These are phyloP conservation scores for Drosophila littoralis DNA, from an alignment of 1,140 invertebrate species.

Conservation along the genomic window DNA sequence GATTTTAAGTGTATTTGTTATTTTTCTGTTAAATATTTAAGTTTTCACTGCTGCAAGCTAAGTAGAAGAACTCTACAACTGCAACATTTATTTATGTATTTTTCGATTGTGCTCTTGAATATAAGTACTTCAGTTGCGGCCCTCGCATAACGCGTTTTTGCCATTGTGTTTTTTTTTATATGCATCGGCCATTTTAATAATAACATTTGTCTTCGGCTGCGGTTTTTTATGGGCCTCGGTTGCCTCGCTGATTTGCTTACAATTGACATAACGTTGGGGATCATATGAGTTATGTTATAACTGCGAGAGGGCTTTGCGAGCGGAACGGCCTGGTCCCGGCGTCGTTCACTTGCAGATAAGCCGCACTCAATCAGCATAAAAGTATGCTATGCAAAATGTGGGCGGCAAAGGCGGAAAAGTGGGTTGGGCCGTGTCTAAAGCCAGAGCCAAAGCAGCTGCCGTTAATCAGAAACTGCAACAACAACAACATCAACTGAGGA, in stretches of 20 bases:
- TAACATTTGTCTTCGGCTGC: constrained; percentile 75
- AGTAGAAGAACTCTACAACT: too few species aligned
- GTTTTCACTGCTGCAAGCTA: too few species aligned
- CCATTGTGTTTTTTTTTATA: constrained; percentile 47
- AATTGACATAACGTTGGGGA: constrained; percentile 73
- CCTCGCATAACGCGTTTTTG: constrained; percentile 50
- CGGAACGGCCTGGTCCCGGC: constrained; percentile 3
- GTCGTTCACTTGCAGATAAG: constrained; percentile 62
- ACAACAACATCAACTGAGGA: constrained; percentile 23
- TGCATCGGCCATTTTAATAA: constrained; percentile 71
- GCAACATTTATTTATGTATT: neutral
- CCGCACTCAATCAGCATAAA: constrained; percentile 81
- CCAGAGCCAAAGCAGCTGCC: constrained; percentile 44
- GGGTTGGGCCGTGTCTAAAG: constrained; percentile 2
- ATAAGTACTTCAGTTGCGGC: constrained; percentile 9
- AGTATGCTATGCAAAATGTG: constrained; percentile 55
- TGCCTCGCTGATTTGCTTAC: constrained; percentile 81
- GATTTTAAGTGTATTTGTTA: too few species aligned
- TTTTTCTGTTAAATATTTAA: too few species aligned
- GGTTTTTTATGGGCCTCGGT: constrained; percentile 59
- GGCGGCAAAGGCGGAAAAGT: neutral
- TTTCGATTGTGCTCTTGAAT: neutral
- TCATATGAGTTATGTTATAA: constrained; percentile 73
- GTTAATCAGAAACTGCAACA: constrained; percentile 68
- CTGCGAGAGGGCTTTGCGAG: constrained; percentile 44